Conservation (phyloP, 2,888 invertebrate species). For the Bimastos eiseni region DNA sequence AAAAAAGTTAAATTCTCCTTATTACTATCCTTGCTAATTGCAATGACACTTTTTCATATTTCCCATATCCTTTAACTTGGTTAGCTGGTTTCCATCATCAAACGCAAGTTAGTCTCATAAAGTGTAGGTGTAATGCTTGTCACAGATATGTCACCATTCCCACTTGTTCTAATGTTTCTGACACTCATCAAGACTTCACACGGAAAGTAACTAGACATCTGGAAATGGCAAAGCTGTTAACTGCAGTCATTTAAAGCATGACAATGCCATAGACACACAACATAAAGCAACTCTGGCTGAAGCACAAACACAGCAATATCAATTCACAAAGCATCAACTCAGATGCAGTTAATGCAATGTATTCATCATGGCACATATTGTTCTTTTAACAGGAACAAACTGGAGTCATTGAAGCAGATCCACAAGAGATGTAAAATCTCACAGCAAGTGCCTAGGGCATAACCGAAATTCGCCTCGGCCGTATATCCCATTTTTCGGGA, state of each 20-base stretch:
- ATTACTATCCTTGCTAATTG: background rate
- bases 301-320: background rate
- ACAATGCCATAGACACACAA: background rate
- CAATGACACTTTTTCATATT: background rate
- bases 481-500: no score
- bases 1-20: background rate
- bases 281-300: background rate
- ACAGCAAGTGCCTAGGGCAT: no score
- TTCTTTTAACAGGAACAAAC: background rate
- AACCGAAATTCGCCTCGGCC: no score
- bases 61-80: background rate
- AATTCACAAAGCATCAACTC: background rate
- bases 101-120: background rate
- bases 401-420: background rate
- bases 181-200: background rate
- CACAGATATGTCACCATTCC: no score
- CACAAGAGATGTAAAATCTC: background rate
- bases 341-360: background rate
- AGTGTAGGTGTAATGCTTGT: background rate
- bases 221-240: background rate
- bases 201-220: no score
- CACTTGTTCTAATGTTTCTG: background rate
- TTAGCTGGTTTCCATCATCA: background rate
- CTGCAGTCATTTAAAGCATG: background rate
- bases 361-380: background rate